Evolutionary conservation across 2,797 vertebrate genomes (phyloP), one percentile per base, ranked within the genome.

Genomic region (Urosaurus nigricauda): DNA sequence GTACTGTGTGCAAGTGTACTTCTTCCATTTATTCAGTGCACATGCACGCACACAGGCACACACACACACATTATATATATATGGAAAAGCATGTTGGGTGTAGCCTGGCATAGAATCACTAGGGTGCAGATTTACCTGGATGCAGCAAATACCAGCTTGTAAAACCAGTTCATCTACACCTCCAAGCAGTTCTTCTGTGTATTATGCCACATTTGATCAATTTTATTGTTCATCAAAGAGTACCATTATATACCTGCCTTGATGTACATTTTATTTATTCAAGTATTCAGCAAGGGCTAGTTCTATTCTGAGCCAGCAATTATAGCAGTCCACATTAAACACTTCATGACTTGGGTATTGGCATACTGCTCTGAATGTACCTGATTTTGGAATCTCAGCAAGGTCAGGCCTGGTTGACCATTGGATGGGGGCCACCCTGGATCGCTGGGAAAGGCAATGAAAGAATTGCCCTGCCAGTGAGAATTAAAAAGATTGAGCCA

Each of bases 81-180:
- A 8, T 9, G 29, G 65, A 35, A 43, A 26, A 43, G 80, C 37
- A 16, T 75, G 32, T 37, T 75, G 84, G 90, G 92, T 90, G 95
- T 90, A 95, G 89, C 78, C 77, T 92, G 79, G n/a, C 73, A n/a
- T n/a, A 8, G 17, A 0, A 5, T 13, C 29, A 86, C 19, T 11
- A 65, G 26, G 60, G 68, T 21, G 1, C 65, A 74, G 88, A 81
- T 86, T 89, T 91, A 75, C n/a, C 82, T 92, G 32, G 0, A 0
- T 78, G 82, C 85, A 91, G 90, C 88, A 87, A 94, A 58, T 86
- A 29, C 8, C 53, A 91, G 35, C 91, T 60, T n/a, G 93, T 90
- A 89, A 90, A 93, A 94, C 95, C 51, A 85, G 95, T 92, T 91
- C 11, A 82, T 89, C 92, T 17, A 75, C 90, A 16, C 0, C 19